Percentiles rank a stretch among this genome's conserved stretches.
phyloP scores from a whole-genome alignment of 2,113 vertebrate species.

The Cynocephalus volans region DNA sequence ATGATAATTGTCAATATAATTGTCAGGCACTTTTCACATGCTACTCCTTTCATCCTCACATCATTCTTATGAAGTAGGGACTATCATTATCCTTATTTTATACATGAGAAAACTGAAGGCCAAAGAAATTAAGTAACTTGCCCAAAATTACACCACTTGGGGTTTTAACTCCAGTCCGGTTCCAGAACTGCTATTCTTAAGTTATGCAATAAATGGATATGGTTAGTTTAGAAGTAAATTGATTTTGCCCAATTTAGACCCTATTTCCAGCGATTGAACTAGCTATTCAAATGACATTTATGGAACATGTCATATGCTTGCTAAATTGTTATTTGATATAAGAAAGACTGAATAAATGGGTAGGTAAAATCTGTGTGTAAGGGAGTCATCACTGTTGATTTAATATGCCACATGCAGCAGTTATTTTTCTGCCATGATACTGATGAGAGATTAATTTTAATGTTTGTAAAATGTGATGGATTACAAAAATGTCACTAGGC shows the following conservation, averaged over 20 bases:
- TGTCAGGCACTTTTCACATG: neutral
- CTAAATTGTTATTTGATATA: neutral
- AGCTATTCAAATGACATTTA: neutral
- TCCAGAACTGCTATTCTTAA: neutral
- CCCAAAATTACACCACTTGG: neutral
- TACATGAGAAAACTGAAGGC: neutral
- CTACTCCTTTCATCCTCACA: slow-evolving; percentile 7
- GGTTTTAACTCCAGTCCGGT: neutral
- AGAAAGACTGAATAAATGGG: slow-evolving; percentile 22
- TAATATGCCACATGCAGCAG: slow-evolving; percentile 16
- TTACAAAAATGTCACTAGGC: neutral
- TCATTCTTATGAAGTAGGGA: neutral
- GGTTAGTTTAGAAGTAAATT: slow-evolving; percentile 19
- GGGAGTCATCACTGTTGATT: neutral
- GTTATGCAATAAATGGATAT: neutral
- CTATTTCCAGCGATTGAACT: neutral
- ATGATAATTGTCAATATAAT: slow-evolving; percentile 35
- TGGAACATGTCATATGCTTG: neutral
- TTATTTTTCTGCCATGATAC: neutral
- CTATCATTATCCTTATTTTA: neutral
- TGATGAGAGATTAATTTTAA: slow-evolving; percentile 20
- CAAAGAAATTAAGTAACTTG: slow-evolving; percentile 27
- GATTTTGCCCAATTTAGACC: neutral
- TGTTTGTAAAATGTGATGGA: slow-evolving; percentile 1
- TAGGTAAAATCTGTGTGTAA: neutral